Percentiles rank a stretch among this genome's conserved stretches.
These are phyloP conservation scores for Acropternis orthonyx DNA, from an alignment of 2,797 vertebrate genomes.

Conservation along the genomic window DNA sequence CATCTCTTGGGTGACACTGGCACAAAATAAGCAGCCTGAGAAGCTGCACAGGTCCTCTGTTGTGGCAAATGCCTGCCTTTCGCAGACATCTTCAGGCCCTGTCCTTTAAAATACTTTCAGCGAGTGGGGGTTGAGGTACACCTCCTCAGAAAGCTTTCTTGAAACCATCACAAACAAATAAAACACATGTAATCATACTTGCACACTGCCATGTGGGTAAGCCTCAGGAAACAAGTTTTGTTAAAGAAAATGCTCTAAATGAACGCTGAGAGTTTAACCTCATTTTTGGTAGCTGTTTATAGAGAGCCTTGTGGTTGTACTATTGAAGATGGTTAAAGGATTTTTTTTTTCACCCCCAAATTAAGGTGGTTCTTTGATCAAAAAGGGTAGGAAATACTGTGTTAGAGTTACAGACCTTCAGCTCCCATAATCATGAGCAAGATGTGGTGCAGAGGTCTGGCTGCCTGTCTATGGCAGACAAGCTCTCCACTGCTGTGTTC, in stretches of 20 bases:
- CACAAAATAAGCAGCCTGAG: not conserved
- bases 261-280: not conserved
- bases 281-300: not conserved
- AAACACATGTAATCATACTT: not conserved
- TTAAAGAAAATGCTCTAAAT: not conserved
- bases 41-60: not conserved
- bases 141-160: not conserved
- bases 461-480: not conserved
- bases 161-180: not conserved
- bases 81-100: not conserved
- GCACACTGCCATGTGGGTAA: accelerated
- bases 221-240: not conserved
- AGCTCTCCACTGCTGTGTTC: not conserved
- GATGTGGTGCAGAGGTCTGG: not conserved
- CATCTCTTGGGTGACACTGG: not conserved
- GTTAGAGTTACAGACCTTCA: not conserved
- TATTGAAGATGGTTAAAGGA: not conserved
- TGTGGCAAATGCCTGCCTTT: not conserved
- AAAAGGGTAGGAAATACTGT: not conserved
- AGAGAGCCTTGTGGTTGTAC: not conserved
- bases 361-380: not conserved
- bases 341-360: not conserved
- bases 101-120: not conserved
- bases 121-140: not conserved
- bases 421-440: accelerated